phyloP scores from a whole-genome alignment of 2,797 vertebrate species.

The Tragelaphus oryx region DNA sequence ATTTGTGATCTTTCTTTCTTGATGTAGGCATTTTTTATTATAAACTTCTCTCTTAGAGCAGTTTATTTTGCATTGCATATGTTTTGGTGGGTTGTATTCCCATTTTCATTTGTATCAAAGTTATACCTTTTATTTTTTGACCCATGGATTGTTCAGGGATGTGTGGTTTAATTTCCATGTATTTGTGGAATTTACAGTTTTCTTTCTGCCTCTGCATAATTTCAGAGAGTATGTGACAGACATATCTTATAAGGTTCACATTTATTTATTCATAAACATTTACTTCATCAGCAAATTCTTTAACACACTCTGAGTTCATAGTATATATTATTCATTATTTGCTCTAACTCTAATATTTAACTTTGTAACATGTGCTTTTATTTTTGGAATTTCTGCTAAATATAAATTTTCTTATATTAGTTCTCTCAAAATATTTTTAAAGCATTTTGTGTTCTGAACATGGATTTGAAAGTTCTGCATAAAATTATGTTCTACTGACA shows the following conservation, averaged over 20 bases:
- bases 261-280: slow-evolving; percentile 6
- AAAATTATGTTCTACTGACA: slow-evolving; percentile 10
- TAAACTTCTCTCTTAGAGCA: no score
- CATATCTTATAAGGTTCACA: not conserved
- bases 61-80: not conserved
- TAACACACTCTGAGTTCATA: not conserved
- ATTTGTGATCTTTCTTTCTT: no score
- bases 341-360: not conserved
- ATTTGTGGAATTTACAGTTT: not conserved
- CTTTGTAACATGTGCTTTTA: not conserved
- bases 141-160: not conserved
- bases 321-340: not conserved
- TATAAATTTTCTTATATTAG: slow-evolving; percentile 5
- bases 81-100: not conserved
- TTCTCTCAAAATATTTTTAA: slow-evolving; percentile 49
- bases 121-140: not conserved
- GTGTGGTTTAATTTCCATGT: not conserved
- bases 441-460: not conserved
- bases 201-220: not conserved
- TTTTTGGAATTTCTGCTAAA: slow-evolving; percentile 12
- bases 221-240: not conserved
- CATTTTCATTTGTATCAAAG: not conserved
- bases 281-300: not conserved
- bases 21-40: no score
- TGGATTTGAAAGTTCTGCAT: not conserved